Conservation (phyloP, 2,797 vertebrate genomes). For the Coccyzus lansbergi region DNA sequence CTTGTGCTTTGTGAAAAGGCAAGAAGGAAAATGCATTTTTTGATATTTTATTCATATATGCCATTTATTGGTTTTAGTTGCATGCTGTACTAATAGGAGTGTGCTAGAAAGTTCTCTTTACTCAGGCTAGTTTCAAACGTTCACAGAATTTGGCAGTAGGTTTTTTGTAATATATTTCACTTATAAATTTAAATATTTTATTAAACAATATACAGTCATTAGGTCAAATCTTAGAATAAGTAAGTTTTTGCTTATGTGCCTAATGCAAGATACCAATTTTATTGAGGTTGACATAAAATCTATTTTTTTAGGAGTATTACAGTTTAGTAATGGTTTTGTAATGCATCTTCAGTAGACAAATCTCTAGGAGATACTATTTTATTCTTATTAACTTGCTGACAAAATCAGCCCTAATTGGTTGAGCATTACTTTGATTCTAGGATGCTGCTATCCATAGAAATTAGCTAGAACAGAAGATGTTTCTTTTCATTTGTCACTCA, state of each 20-base stretch:
- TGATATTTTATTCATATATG: not conserved
- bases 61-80: not conserved
- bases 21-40: not conserved
- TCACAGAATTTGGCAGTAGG: not conserved
- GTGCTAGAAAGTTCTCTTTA: not conserved
- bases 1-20: not conserved
- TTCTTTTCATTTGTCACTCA: constrained; percentile 15
- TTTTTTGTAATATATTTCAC: not conserved
- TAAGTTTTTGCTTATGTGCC: not conserved
- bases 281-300: not conserved
- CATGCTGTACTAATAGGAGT: not conserved
- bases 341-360: not conserved
- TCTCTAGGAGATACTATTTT: not conserved
- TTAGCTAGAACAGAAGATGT: not conserved
- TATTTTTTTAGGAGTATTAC: not conserved
- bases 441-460: not conserved
- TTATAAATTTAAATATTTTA: not conserved
- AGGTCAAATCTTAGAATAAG: not conserved
- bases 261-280: not conserved
- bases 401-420: constrained; percentile 6
- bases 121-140: not conserved
- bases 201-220: not conserved
- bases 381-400: not conserved
- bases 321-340: not conserved
- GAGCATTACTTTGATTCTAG: constrained; percentile 15